These are phyloP conservation scores for Haplotaxodon microlepis DNA, from an alignment of 2,113 vertebrate species.

Conservation along the genomic window DNA sequence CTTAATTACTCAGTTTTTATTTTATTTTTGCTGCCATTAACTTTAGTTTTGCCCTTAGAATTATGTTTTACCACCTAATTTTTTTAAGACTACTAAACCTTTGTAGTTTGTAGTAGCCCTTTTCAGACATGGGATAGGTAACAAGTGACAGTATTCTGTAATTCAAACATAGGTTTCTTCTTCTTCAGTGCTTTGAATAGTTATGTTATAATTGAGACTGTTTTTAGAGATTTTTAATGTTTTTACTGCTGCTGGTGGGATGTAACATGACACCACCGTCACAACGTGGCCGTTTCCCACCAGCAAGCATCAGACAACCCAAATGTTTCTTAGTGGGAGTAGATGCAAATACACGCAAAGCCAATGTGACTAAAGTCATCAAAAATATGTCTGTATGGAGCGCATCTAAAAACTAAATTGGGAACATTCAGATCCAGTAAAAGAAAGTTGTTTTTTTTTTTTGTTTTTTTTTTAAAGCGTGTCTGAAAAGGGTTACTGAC, in stretches of 20 bases:
- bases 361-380: not conserved
- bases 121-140: not conserved
- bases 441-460: not conserved
- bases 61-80: not conserved
- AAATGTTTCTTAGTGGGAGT: not conserved
- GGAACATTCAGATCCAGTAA: not conserved
- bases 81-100: not conserved
- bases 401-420: not conserved
- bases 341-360: not conserved
- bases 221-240: not conserved
- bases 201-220: not conserved
- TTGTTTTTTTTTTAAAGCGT: not conserved
- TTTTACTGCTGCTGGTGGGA: not conserved
- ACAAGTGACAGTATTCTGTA: not conserved
- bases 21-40: not conserved
- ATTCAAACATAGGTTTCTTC: not conserved
- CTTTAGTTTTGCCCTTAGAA: not conserved
- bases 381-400: not conserved
- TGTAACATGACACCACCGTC: not conserved
- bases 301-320: not conserved
- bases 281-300: not conserved
- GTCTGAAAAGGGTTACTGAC: not conserved
- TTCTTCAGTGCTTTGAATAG: not conserved
- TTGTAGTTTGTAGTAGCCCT: not conserved
- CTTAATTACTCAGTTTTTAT: not conserved